Percentiles rank a stretch among this genome's conserved stretches.
These are phyloP conservation scores for Callimorpha dominula DNA, from an alignment of 2,888 invertebrate species.

Conservation along the genomic window DNA sequence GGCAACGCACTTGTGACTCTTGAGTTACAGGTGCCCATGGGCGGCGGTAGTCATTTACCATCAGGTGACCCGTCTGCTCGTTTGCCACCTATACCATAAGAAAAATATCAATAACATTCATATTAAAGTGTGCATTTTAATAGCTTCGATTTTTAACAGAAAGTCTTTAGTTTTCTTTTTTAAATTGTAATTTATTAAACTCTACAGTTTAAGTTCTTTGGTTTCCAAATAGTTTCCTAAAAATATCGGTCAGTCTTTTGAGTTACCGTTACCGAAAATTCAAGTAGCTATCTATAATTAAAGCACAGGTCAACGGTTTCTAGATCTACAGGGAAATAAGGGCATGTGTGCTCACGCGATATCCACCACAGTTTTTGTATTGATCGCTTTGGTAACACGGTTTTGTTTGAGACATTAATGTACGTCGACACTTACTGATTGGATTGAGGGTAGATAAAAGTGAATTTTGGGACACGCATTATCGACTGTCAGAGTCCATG, in stretches of 20 bases:
- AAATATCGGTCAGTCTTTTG: neutral
- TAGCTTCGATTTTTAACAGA: too few species aligned
- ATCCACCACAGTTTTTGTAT: conserved; percentile 11
- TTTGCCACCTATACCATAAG: too few species aligned
- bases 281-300: conserved; percentile 8
- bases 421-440: neutral
- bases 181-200: neutral
- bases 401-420: conserved; percentile 7
- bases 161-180: too few species aligned
- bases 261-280: neutral
- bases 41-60: too few species aligned
- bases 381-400: conserved; percentile 17
- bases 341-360: conserved; percentile 16
- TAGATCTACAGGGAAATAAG: conserved; percentile 10
- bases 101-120: too few species aligned
- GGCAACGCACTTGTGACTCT: too few species aligned
- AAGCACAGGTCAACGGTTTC: conserved; percentile 11
- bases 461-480: neutral
- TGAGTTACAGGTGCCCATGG: too few species aligned
- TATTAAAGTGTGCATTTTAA: too few species aligned
- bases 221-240: neutral
- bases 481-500: too few species aligned
- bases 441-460: conserved; percentile 6
- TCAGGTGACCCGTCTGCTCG: too few species aligned
- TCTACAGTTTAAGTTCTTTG: neutral